phyloP scores from a whole-genome alignment of 2,888 invertebrate species.

The Cephus runcator region DNA sequence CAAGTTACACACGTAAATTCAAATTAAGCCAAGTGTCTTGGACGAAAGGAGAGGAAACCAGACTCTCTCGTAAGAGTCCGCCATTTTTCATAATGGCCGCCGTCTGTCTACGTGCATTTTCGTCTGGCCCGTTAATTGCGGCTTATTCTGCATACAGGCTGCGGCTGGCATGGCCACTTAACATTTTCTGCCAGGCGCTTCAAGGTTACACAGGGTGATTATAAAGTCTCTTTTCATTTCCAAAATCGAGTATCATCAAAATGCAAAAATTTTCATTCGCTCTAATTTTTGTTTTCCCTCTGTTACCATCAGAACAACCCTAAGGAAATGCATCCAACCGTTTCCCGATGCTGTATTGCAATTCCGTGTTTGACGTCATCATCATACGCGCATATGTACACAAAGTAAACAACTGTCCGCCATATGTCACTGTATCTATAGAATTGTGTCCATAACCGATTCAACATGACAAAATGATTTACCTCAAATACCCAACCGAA shows the following conservation, averaged over 20 bases:
- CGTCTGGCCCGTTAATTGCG: slow-evolving; percentile 45
- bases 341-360: background rate
- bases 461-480: background rate
- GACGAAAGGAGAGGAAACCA: background rate
- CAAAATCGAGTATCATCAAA: background rate
- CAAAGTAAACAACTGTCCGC: background rate
- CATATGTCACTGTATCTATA: background rate
- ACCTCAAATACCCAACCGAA: background rate
- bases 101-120: slow-evolving; percentile 18
- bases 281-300: background rate
- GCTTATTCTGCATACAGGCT: slow-evolving; percentile 30
- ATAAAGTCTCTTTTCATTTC: background rate
- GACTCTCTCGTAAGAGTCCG: background rate
- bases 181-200: slow-evolving; percentile 38
- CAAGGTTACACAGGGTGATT: slow-evolving; percentile 29
- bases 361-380: background rate
- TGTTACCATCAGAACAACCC: background rate
- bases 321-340: background rate
- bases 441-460: background rate
- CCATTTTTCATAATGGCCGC: background rate
- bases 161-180: slow-evolving; percentile 34
- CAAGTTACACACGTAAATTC: slow-evolving; percentile 23
- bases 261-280: background rate
- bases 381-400: background rate
- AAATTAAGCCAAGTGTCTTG: slow-evolving; percentile 29